These are phyloP conservation scores for Nemopilema nomurai DNA, from an alignment of 30 jellyfish, hydroid and myxozoan species.

Conservation along the genomic window DNA sequence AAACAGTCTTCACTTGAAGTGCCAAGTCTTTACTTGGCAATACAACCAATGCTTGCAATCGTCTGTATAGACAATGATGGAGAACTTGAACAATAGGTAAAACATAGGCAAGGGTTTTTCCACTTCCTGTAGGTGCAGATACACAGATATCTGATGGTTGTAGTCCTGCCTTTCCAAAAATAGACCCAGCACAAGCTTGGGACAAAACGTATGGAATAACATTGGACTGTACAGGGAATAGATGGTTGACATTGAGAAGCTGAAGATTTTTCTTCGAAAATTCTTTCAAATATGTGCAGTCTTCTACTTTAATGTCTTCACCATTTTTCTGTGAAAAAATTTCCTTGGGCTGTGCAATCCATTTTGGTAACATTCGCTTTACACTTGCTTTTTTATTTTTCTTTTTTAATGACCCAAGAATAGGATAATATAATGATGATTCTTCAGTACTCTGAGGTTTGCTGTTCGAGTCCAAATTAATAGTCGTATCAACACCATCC, in stretches of 20 bases:
- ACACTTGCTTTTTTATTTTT: slow-evolving; percentile 37
- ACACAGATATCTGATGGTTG: slow-evolving; percentile 89
- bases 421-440: slow-evolving; percentile 15
- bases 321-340: slow-evolving; percentile 38
- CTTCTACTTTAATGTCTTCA: slow-evolving; percentile 23
- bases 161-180: slow-evolving; percentile 54
- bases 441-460: background rate
- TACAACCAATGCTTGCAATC: slow-evolving; percentile 74
- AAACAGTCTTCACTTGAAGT: slow-evolving; percentile 67
- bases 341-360: slow-evolving; percentile 80
- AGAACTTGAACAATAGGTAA: slow-evolving; percentile 77
- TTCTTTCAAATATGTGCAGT: slow-evolving; percentile 22
- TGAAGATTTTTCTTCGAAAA: slow-evolving; percentile 38
- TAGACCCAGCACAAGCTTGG: slow-evolving; percentile 29
- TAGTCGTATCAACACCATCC: background rate
- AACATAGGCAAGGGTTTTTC: slow-evolving; percentile 84
- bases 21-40: slow-evolving; percentile 95
- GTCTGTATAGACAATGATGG: slow-evolving; percentile 31
- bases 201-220: slow-evolving; percentile 68
- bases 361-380: slow-evolving; percentile 74
- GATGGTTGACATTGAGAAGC: slow-evolving; percentile 24
- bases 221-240: slow-evolving; percentile 84
- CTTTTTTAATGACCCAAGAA: slow-evolving; percentile 44
- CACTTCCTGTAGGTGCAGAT: slow-evolving; percentile 97
- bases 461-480: background rate